A percentile compares a stretch with the other conserved stretches of the same genome.
Conservation (phyloP, 2,797 vertebrate genomes). For the Pitangus sulphuratus region DNA sequence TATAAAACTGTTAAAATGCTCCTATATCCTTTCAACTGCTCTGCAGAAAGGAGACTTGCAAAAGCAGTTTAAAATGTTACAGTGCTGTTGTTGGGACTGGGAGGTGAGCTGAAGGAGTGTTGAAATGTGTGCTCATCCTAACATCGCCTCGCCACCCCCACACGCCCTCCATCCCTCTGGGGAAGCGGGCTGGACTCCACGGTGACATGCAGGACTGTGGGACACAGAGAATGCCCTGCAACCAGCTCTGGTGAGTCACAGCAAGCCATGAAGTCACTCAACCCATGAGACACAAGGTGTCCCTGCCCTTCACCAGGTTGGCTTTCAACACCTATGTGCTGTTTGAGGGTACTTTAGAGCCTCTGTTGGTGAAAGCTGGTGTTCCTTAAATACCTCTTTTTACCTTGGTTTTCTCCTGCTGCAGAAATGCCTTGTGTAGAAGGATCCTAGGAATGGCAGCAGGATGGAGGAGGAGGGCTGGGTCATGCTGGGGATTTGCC, state of each 20-base stretch:
- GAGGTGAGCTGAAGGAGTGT: conserved; percentile 15
- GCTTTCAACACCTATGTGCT: background rate
- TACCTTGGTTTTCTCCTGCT: background rate
- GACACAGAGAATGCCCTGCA: background rate
- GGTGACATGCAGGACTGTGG: background rate
- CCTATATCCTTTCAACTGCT: conserved; percentile 40
- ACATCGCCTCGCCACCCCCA: background rate
- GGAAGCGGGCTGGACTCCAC: background rate
- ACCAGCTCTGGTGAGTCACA: background rate
- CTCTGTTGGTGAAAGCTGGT: background rate
- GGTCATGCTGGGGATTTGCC: background rate
- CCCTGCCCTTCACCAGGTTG: background rate
- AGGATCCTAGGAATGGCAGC: background rate
- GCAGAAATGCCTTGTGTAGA: background rate
- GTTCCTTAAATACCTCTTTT: background rate
- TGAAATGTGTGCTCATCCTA: conserved; percentile 22
- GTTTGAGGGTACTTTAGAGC: background rate
- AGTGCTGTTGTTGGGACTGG: background rate
- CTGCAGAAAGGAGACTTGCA: conserved; percentile 39
- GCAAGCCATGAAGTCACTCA: background rate
- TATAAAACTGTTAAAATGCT: conserved; percentile 54
- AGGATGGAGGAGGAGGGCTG: background rate
- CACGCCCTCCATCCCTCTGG: accelerated
- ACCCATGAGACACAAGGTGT: background rate
- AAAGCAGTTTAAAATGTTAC: conserved; percentile 49